Base-by-base conservation (phyloP, 2,797 vertebrate species). In the Channallabes apus region DNA sequence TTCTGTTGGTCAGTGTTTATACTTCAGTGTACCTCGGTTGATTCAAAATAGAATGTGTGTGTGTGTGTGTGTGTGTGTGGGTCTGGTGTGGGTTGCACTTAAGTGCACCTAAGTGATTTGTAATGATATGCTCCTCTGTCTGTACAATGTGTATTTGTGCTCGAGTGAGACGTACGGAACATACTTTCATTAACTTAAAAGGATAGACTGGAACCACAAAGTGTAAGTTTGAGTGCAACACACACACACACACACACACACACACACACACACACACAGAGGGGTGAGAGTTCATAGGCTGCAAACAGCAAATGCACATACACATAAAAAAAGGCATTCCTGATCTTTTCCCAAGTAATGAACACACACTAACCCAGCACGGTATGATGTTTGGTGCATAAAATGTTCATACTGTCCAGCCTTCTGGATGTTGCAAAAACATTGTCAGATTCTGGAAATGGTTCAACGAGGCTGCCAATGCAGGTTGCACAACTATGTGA, bases 21-120 rank as follows among this genome's bases (percentile, higher is more conserved):
- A 41, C n/a, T 46, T 3, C 5, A 46, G 41, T 80, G 38, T 51
- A 64, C 35, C 38, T 80, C 61, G 81, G 87, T 88, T 81, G 83
- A 89, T 89, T 88, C 61, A 87, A 88, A 88, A 88, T 83, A 86
- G 67, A 83, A 64, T 77, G 80, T 68, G 62, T 87, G 82, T 87
- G 78, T 88, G 84, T 86, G 84, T 86, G 64, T 82, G 85, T 76
- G 84, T 88, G 84, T 86, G 84, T 86, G 64, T 86, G 78, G 56
- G 73, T 90, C 90, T 93, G 90, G 93, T 92, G 90, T 80, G 85
- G 87, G 87, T 90, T 87, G 87, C 84, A 80, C 86, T 91, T n/a
- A n/a, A n/a, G n/a, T n/a, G n/a, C n/a, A n/a, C n/a, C n/a, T 89
- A 93, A 93, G 92, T 92, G 93, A 93, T 93, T 94, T 95, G 93